Percentiles rank a stretch among this genome's conserved stretches.
These are phyloP conservation scores for Drosophila biarmipes DNA, from an alignment of 1,140 invertebrate genomes.

Conservation along the genomic window DNA sequence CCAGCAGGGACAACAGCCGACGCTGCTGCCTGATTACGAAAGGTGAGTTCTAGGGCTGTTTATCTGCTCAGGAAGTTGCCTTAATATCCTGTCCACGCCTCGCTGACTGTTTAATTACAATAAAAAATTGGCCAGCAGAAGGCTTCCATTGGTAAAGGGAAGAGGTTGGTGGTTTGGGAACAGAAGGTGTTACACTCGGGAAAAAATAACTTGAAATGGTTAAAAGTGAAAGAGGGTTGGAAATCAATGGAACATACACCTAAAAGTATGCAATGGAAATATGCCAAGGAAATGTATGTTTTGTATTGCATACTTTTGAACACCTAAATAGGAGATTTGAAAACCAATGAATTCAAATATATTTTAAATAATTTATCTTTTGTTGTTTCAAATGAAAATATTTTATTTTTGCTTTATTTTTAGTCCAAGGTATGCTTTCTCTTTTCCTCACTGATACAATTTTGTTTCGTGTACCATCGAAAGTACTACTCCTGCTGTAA, in stretches of 20 bases:
- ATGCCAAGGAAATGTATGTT: no score
- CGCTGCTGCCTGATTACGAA: slow-evolving; percentile 83
- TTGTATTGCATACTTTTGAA: no score
- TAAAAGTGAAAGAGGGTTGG: not conserved
- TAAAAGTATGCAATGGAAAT: not conserved
- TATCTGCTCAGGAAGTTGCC: slow-evolving; percentile 73
- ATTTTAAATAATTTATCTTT: no score
- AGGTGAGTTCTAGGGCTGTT: slow-evolving; percentile 72
- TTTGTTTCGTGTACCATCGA: not conserved
- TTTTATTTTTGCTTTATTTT: not conserved
- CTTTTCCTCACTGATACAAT: not conserved
- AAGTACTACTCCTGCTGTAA: not conserved
- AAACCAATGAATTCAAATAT: no score
- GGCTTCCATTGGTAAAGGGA: slow-evolving; percentile 39
- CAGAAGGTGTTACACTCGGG: not conserved
- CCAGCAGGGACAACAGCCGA: slow-evolving; percentile 61
- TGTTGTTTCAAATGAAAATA: no score
- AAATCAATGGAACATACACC: not conserved
- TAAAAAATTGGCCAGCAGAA: slow-evolving; percentile 59
- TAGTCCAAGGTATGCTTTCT: no score
- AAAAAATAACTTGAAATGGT: not conserved
- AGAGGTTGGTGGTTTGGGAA: not conserved
- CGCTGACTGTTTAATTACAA: slow-evolving; percentile 77
- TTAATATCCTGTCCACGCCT: slow-evolving; percentile 78
- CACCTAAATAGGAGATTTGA: no score